phyloP scores from a whole-genome alignment of 1,140 invertebrate genomes.

The Lasioglossum baleicum region DNA sequence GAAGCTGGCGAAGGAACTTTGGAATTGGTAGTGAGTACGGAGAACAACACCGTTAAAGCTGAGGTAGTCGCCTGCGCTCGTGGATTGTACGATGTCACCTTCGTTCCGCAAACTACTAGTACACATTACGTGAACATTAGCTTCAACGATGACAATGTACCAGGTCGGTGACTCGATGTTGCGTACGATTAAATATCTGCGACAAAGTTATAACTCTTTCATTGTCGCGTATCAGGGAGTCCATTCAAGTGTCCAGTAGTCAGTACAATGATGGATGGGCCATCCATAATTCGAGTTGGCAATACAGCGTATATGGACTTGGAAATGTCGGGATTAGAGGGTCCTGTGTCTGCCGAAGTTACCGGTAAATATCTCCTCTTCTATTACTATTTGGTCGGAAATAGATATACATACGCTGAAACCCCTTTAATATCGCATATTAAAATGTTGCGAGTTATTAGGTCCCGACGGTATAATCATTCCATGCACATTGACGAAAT shows the following conservation, averaged over 20 bases:
- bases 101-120: conserved; percentile 93
- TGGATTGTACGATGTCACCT: conserved; percentile 97
- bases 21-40: conserved; percentile 95
- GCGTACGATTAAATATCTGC: not conserved
- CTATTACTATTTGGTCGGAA: too few species aligned
- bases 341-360: conserved; percentile 75
- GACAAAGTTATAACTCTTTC: not conserved
- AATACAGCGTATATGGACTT: conserved; percentile 81
- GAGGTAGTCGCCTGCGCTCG: conserved; percentile 94
- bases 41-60: conserved; percentile 92
- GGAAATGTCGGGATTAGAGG: conserved; percentile 75
- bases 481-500: conserved; percentile 78
- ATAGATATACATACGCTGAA: too few species aligned
- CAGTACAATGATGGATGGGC: conserved; percentile 77
- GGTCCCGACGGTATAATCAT: conserved; percentile 83
- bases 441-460: conserved; percentile 56
- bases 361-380: conserved; percentile 65
- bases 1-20: conserved; percentile 97
- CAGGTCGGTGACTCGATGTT: conserved; percentile 77
- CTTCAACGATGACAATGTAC: conserved; percentile 96
- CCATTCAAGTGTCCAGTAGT: conserved; percentile 88
- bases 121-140: conserved; percentile 97
- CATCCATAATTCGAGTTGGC: conserved; percentile 78
- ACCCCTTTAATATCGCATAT: not conserved
- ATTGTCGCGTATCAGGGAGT: conserved; percentile 83